Percentiles rank a stretch among this genome's conserved stretches.
phyloP scores from a whole-genome alignment of 2,888 invertebrate species.

The Podotricha telesiphe region DNA sequence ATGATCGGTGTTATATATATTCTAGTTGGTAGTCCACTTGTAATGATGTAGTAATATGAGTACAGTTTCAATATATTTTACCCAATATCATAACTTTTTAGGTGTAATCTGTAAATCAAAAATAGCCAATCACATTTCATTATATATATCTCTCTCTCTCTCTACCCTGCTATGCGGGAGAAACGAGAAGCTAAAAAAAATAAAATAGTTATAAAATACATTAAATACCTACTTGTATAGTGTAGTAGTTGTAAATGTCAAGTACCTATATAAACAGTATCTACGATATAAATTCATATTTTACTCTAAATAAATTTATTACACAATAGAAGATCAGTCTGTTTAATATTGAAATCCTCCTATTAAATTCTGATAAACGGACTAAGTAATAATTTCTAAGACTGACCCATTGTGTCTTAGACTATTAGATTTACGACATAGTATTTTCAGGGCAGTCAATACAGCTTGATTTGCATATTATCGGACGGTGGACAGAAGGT shows the following conservation, averaged over 20 bases:
- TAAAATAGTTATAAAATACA: too few species aligned
- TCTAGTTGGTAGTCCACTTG: neutral
- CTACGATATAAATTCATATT: neutral
- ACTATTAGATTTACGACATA: conserved; percentile 62
- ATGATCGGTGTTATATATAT: neutral
- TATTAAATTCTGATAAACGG: conserved; percentile 18
- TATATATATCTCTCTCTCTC: too few species aligned
- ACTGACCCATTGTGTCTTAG: conserved; percentile 17
- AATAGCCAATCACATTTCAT: too few species aligned
- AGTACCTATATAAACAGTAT: too few species aligned
- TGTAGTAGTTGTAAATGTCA: too few species aligned
- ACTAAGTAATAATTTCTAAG: conserved; percentile 18
- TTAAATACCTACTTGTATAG: too few species aligned
- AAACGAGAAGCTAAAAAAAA: too few species aligned
- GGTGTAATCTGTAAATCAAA: too few species aligned
- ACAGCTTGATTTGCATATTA: conserved; percentile 79
- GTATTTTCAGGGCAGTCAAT: conserved; percentile 76
- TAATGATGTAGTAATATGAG: neutral
- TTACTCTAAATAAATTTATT: conserved; percentile 8
- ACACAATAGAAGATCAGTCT: conserved; percentile 5
- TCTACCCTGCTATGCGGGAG: too few species aligned
- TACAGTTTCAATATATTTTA: too few species aligned
- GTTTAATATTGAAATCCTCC: conserved; percentile 21
- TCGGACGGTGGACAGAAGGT: conserved; percentile 79
- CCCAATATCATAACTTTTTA: too few species aligned